Conservation (phyloP, 2,888 invertebrate species). For the Epinotia nisella region DNA sequence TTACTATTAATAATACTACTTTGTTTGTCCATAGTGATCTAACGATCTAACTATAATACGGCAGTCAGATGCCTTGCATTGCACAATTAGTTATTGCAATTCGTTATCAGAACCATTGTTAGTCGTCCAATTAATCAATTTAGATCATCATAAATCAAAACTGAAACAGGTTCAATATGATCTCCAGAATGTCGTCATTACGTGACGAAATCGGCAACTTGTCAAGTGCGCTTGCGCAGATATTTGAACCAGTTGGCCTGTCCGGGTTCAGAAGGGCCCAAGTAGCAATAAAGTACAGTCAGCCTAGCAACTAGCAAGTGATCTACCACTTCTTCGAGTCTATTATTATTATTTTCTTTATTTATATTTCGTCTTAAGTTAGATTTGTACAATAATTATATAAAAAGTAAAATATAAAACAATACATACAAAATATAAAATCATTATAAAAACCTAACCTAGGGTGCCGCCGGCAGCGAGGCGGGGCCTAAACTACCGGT, state of each 20-base stretch:
- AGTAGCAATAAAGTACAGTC: not conserved
- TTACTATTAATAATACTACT: no score
- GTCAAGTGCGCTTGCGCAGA: conserved; percentile 15
- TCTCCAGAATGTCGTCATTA: conserved; percentile 32
- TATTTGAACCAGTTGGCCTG: not conserved
- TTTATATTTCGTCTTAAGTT: no score
- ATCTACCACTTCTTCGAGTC: no score
- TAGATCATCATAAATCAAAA: conserved; percentile 23
- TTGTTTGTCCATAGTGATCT: no score
- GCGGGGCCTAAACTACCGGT: no score
- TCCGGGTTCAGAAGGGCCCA: conserved; percentile 3
- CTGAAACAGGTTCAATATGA: conserved; percentile 28
- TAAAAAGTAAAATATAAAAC: no score
- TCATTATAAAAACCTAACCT: no score
- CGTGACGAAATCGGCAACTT: conserved; percentile 28
- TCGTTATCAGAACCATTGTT: conserved; percentile 18
- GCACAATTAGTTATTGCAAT: conserved; percentile 8
- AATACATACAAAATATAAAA: no score
- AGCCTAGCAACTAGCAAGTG: no score
- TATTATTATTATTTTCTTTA: no score
- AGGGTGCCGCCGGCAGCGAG: no score
- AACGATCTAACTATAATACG: not conserved
- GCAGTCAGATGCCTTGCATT: conserved; percentile 8
- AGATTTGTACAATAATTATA: no score
- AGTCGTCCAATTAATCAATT: conserved; percentile 32